Conservation (phyloP, 2,888 invertebrate genomes). For the Athalia rosae region DNA sequence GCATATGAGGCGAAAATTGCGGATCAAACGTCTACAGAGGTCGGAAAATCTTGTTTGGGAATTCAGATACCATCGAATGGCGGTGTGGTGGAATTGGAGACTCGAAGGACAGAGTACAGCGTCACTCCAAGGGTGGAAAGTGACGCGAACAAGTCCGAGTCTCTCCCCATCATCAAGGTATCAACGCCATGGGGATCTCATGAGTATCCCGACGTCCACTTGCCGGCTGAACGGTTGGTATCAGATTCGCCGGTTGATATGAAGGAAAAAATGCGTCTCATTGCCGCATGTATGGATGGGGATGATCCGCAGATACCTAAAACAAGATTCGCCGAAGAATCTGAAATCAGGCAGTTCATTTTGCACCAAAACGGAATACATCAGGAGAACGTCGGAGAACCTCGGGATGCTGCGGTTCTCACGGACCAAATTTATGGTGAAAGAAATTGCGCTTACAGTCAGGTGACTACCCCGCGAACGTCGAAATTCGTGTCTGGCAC, state of each 20-base stretch:
- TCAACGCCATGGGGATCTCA: slow-evolving; percentile 38
- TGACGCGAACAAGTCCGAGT: slow-evolving; percentile 28
- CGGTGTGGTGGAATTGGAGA: slow-evolving; percentile 6
- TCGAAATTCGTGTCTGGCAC: slow-evolving; percentile 6
- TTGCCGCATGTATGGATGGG: slow-evolving; percentile 17
- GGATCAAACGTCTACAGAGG: neutral
- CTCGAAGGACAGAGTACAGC: slow-evolving; percentile 25
- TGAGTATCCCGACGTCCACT: slow-evolving; percentile 24
- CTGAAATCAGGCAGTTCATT: neutral
- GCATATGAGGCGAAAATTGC: neutral
- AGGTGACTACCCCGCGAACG: slow-evolving; percentile 1
- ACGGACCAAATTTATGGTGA: neutral
- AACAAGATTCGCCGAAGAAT: slow-evolving; percentile 3
- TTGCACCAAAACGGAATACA: neutral
- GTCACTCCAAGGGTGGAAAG: slow-evolving; percentile 4
- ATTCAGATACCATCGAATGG: neutral
- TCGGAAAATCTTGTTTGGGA: neutral
- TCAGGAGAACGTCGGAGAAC: neutral
- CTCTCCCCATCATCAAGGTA: slow-evolving; percentile 34
- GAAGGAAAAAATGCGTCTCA: slow-evolving; percentile 27
- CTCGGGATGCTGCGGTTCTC: neutral
- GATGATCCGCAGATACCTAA: neutral
- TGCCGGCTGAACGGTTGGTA: slow-evolving; percentile 29
- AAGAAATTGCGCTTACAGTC: neutral
- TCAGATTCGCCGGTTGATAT: slow-evolving; percentile 35